Base-by-base conservation (phyloP, 2,888 invertebrate genomes). In the Pachliopta kotzebuea region DNA sequence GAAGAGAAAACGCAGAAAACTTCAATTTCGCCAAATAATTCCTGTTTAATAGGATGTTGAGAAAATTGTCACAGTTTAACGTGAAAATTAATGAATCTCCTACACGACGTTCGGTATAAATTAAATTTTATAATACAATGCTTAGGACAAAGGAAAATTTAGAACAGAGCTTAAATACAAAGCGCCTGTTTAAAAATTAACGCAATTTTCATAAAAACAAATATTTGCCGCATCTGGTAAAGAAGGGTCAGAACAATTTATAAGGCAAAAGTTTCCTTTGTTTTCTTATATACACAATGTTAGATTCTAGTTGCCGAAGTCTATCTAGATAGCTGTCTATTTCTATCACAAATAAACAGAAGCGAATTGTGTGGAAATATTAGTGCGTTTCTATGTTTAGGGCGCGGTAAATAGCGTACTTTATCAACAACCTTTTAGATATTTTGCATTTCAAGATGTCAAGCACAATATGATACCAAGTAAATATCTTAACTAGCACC, bases 171-270 rank as follows among this genome's bases (percentile, higher is more conserved):
- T 20, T 29, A 55, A 50, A 50, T 42, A 60, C 37, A 18, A 20
- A 61, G 65, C 61, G 65, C 65, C 65, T 65, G 54, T 8, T 11
- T 24, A 49, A 65, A 60, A 49, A n/a, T 54, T 11, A 54, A 49
- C 20, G n/a, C 24, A n/a, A 49, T 23, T 53, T 65, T 53, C 50
- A 11, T 42, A 8, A 18, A 37, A 54, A 45, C 11, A 54, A 54
- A 55, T 18, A 14, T 37, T 31, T 61, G 61, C 57, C 21, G 53
- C 7, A 45, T 49, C 29, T 20, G 58, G 57, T 4, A 52, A 29
- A 11, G 31, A 26, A 65, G 65, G 60, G 9, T 26, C 21, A 23
- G 37, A 56, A 58, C 11, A 37, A 53, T 11, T 42, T 17, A n/a
- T 24, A 21, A 20, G 2, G 21, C 7, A 50, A 7, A 17, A 45